Evolutionary conservation across 1,140 invertebrate species (phyloP), one percentile per base, ranked within the genome.

Genomic region (Pogonognathellus flavescens): DNA sequence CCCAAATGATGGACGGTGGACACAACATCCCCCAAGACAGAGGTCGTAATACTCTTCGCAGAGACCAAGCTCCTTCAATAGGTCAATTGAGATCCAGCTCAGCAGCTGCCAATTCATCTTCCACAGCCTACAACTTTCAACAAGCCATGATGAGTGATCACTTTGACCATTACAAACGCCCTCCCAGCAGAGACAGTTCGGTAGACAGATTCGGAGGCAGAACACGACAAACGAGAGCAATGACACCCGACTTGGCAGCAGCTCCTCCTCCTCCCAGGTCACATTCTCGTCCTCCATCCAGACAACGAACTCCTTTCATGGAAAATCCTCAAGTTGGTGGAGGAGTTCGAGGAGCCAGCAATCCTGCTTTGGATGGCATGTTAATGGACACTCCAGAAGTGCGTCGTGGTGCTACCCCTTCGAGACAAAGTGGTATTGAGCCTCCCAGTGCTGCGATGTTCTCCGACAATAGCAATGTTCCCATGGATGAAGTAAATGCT

Each of bases 81-180:
- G 49, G 50, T 16, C 52, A 20, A 31, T 25, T 81, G 41, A 88
- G 89, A 55, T 81, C 72, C 18, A 86, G 82, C 81, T 84, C 84
- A 25, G 83, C 87, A 20, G 83, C 87, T n/a, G 80, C 18, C 11
- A 87, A 89, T 66, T 87, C 88, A 90, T 89, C 91, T 89, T 91
- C 91, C 53, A 89, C 91, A 89, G 91, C 91, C 53, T 89, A 88
- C 88, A 90, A 89, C 57, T 90, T 90, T 84, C 89, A 90, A 82
- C 90, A 93, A 91, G 91, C 92, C 8, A 91, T 94, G 31, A 41
- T 41, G 89, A 93, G 92, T 89, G 94, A 94, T 89, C 93, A 93
- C 87, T 94, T 98, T 90, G 97, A 98, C 92, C 97, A 99, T 90
- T 99, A 89, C 87, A 96, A 97, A 90, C 93, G 95, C 89, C 95